Percentiles rank a stretch among this genome's conserved stretches.
Conservation (phyloP, 2,113 vertebrate species). For the Casuarius casuarius region DNA sequence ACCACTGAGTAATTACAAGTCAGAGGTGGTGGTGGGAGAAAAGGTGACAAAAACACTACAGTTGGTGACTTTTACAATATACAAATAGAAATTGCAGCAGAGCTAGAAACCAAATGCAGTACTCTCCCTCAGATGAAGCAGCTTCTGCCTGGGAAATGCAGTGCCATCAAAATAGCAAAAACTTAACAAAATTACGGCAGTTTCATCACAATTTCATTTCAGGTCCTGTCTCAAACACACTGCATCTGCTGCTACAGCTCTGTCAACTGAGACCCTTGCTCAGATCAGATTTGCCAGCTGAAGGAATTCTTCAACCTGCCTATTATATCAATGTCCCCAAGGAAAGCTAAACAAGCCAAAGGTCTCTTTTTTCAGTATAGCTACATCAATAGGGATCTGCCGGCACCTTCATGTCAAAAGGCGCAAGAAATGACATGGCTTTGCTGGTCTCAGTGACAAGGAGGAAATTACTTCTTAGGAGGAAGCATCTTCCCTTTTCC, state of each 20-base stretch:
- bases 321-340: not conserved
- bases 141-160: not conserved
- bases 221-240: accelerated
- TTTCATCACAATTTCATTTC: not conserved
- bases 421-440: not conserved
- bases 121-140: not conserved
- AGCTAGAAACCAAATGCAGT: not conserved
- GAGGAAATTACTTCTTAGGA: not conserved
- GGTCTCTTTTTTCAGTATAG: not conserved
- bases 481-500: not conserved
- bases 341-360: not conserved
- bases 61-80: not conserved
- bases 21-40: not conserved
- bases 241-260: not conserved
- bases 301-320: not conserved
- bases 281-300: not conserved
- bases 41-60: not conserved
- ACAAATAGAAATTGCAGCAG: not conserved
- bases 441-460: not conserved
- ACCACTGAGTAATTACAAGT: not conserved
- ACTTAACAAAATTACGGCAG: not conserved
- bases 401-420: not conserved
- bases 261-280: not conserved
- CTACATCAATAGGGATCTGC: not conserved
- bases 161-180: not conserved